A percentile compares a stretch with the other conserved stretches of the same genome.
Evolutionary conservation across 37 sponge, comb jelly and placozoan species (phyloP).

Genomic region (Theonella swinhoei): DNA sequence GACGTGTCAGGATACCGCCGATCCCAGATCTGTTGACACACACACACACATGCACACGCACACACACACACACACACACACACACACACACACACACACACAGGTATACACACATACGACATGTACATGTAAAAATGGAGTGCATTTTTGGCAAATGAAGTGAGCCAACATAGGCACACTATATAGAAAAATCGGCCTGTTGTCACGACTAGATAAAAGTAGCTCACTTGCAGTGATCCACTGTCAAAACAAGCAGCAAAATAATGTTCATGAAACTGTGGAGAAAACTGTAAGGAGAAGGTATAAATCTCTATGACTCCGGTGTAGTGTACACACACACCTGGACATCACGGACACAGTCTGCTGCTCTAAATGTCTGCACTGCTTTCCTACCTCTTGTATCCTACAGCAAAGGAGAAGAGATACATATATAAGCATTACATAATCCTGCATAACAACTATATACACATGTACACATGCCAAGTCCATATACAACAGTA

Average conservation of each 20-base stretch:
- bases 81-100: slow-evolving; percentile 34
- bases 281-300: slow-evolving; percentile 19
- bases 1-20: slow-evolving; percentile 45
- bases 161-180: not conserved
- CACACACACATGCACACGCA: not conserved
- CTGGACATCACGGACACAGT: slow-evolving; percentile 87
- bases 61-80: slow-evolving; percentile 28
- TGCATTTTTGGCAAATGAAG: no score
- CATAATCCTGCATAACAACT: no score
- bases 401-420: slow-evolving; percentile 32
- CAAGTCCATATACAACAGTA: slow-evolving; percentile 1
- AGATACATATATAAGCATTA: not conserved
- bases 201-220: no score
- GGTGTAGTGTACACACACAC: slow-evolving; percentile 21
- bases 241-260: slow-evolving; percentile 79
- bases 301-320: not conserved
- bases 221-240: slow-evolving; percentile 70
- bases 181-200: no score
- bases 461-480: slow-evolving; percentile 12
- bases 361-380: slow-evolving; percentile 52
- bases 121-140: no score
- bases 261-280: slow-evolving; percentile 36
- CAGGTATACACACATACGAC: no score
- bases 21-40: slow-evolving; percentile 81
- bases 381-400: slow-evolving; percentile 25